Percentiles rank a stretch among this genome's conserved stretches.
Evolutionary conservation across 2,888 invertebrate genomes (phyloP).

Genomic region (Tetanocera ferruginea): DNA sequence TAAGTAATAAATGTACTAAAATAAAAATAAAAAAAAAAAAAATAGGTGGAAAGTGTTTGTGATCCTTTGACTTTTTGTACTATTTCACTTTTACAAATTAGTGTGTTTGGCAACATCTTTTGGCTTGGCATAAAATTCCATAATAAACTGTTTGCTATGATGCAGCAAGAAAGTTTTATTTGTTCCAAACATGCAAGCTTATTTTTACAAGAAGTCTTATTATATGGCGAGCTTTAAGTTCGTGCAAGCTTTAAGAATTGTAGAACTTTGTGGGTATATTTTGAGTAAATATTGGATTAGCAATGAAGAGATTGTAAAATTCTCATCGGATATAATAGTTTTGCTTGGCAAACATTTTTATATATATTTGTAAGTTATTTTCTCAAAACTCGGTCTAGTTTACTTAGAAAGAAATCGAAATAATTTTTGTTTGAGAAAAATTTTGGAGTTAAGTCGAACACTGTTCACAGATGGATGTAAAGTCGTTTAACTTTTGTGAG

Average conservation of each 20-base stretch:
- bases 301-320: background rate
- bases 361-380: too few species aligned
- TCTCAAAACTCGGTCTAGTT: too few species aligned
- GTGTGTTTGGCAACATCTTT: constrained; percentile 51
- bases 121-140: constrained; percentile 51
- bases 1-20: constrained; percentile 28
- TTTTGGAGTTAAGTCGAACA: too few species aligned
- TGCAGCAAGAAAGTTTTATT: constrained; percentile 52
- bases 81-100: constrained; percentile 51
- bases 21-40: background rate
- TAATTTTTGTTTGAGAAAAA: too few species aligned
- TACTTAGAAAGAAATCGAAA: too few species aligned
- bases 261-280: background rate
- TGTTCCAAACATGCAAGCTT: constrained; percentile 47
- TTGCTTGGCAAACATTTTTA: too few species aligned
- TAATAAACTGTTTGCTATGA: constrained; percentile 56
- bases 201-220: background rate
- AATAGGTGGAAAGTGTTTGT: constrained; percentile 12
- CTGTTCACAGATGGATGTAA: too few species aligned
- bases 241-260: background rate
- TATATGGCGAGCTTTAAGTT: background rate
- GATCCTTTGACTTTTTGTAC: constrained; percentile 55
- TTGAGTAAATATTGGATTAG: background rate
- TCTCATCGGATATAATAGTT: too few species aligned
- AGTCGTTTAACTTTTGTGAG: too few species aligned